Percentiles rank a stretch among this genome's conserved stretches.
Conservation (phyloP, 2,113 vertebrate species). For the Triplophysa rosa region DNA sequence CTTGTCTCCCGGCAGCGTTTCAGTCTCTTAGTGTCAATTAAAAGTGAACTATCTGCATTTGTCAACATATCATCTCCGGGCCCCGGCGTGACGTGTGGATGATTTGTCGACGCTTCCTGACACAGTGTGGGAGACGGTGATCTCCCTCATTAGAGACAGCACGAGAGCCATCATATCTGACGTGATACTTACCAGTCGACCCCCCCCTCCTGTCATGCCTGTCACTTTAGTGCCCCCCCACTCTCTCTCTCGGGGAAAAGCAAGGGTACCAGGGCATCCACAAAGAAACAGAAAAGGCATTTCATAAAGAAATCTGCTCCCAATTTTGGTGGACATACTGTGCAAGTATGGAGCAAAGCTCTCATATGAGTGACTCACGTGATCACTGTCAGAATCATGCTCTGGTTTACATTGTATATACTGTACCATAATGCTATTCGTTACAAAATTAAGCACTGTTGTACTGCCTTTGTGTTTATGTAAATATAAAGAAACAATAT, state of each 20-base stretch:
- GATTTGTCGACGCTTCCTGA: slow-evolving; percentile 91
- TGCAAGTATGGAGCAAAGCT: neutral
- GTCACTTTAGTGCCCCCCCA: slow-evolving; percentile 63
- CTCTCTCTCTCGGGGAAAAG: neutral
- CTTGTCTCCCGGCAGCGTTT: slow-evolving; percentile 75
- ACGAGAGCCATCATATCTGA: slow-evolving; percentile 76
- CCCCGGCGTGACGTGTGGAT: slow-evolving; percentile 80
- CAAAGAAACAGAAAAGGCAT: neutral
- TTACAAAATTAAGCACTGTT: too few relatives aligned
- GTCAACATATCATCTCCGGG: slow-evolving; percentile 95
- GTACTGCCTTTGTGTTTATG: too few relatives aligned
- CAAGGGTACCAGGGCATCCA: neutral
- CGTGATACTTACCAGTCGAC: slow-evolving; percentile 91
- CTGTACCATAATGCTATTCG: neutral
- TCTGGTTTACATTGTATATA: too few relatives aligned
- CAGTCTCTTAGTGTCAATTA: slow-evolving; percentile 98
- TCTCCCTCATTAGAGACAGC: slow-evolving; percentile 94
- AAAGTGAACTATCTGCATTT: slow-evolving; percentile 99
- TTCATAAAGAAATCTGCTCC: neutral
- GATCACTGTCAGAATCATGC: neutral
- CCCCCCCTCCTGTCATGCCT: slow-evolving; percentile 85
- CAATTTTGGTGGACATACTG: neutral
- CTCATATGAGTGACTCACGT: neutral
- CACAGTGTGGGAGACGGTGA: slow-evolving; percentile 82
- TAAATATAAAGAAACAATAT: too few relatives aligned